These are phyloP conservation scores for Pelochelys cantorii DNA, from an alignment of 2,797 vertebrate genomes.

Conservation along the genomic window DNA sequence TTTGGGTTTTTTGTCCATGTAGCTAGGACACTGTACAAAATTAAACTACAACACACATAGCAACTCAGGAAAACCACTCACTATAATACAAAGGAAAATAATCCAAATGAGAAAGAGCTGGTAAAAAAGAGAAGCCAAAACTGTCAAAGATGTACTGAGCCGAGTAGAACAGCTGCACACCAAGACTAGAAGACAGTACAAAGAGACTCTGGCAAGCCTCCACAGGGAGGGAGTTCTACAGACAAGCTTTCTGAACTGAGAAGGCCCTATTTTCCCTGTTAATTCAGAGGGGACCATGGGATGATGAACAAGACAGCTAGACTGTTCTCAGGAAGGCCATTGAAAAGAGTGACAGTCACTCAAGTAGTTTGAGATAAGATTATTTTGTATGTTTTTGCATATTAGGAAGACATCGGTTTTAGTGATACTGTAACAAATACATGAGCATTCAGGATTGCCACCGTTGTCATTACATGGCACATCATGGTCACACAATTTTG, in stretches of 20 bases:
- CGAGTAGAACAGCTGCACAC: not conserved
- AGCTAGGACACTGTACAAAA: not conserved
- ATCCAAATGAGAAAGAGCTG: not conserved
- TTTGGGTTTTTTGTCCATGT: not conserved
- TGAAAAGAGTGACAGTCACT: not conserved
- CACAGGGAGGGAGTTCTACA: not conserved
- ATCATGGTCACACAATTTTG: constrained; percentile 8
- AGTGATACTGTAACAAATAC: not conserved
- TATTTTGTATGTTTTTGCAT: not conserved
- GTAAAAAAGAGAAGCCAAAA: not conserved
- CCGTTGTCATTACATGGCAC: not conserved
- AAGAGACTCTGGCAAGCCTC: not conserved
- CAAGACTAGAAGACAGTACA: not conserved
- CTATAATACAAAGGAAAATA: not conserved
- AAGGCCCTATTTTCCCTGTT: not conserved
- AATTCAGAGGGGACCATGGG: not conserved
- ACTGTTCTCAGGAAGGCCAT: not conserved
- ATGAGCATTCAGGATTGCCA: not conserved
- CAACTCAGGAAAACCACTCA: not conserved
- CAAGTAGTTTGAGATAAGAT: not conserved
- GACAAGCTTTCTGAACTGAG: constrained; percentile 14
- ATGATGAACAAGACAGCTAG: constrained; percentile 30
- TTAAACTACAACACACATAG: not conserved
- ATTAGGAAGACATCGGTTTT: constrained; percentile 28
- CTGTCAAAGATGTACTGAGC: not conserved